phyloP scores from a whole-genome alignment of 2,888 invertebrate genomes.

The Tuberolachnus salignus region DNA sequence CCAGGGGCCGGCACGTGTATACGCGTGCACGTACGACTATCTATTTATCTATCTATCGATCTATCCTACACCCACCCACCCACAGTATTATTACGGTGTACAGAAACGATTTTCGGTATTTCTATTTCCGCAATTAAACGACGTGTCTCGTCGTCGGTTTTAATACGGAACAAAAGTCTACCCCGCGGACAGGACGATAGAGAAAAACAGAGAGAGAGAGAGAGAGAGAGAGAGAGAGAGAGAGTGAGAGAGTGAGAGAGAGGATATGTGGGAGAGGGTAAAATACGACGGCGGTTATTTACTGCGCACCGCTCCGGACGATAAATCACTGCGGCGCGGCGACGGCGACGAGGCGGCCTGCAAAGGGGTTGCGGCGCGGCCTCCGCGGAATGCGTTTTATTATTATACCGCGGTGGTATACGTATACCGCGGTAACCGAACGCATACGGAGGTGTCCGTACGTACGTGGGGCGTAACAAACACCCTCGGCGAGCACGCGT shows the following conservation, averaged over 20 bases:
- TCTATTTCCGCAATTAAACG: slow-evolving; percentile 49
- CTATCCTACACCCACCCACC: no score
- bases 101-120: slow-evolving; percentile 45
- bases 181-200: background rate
- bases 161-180: no score
- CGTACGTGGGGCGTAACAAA: slow-evolving; percentile 4
- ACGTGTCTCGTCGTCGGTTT: background rate
- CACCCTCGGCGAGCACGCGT: slow-evolving; percentile 6
- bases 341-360: slow-evolving; percentile 1
- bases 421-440: background rate
- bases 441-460: slow-evolving; percentile 19
- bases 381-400: slow-evolving; percentile 37
- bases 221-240: background rate
- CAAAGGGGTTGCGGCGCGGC: slow-evolving; percentile 27
- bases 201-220: background rate
- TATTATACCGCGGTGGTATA: background rate
- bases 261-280: background rate
- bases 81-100: background rate
- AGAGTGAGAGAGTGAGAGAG: background rate
- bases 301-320: slow-evolving; percentile 44
- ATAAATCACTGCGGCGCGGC: slow-evolving; percentile 51
- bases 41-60: no score
- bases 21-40: no score
- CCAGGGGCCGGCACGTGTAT: no score
- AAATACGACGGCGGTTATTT: slow-evolving; percentile 32